These are phyloP conservation scores for Yponomeuta cagnagella DNA, from an alignment of 2,888 invertebrate species.

Conservation along the genomic window DNA sequence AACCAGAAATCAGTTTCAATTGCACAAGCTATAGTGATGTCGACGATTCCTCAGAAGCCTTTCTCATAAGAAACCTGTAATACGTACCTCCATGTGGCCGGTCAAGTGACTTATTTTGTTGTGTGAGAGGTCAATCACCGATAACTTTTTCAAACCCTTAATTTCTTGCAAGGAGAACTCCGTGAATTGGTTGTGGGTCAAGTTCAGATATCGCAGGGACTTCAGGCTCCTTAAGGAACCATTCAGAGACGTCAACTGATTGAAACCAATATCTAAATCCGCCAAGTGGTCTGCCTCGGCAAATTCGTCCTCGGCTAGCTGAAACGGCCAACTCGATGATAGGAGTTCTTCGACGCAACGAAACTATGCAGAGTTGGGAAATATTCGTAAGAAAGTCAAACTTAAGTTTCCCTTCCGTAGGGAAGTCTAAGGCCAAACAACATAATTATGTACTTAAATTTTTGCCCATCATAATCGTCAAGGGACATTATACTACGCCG, in stretches of 20 bases:
- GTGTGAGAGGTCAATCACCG: conserved; percentile 83
- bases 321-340: conserved; percentile 16
- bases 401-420: too few relatives aligned
- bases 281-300: conserved; percentile 81
- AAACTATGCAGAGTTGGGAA: background rate
- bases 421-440: too few relatives aligned
- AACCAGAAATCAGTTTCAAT: too few relatives aligned
- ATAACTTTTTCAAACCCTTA: conserved; percentile 82
- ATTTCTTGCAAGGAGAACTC: conserved; percentile 89
- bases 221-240: conserved; percentile 82
- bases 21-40: too few relatives aligned
- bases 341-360: too few relatives aligned
- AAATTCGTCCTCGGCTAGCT: conserved; percentile 86
- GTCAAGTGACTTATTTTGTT: conserved; percentile 82
- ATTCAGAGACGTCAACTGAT: conserved; percentile 82
- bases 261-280: conserved; percentile 82
- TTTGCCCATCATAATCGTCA: too few relatives aligned
- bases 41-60: too few relatives aligned
- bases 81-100: conserved; percentile 79
- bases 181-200: conserved; percentile 83
- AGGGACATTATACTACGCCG: too few relatives aligned
- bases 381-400: too few relatives aligned
- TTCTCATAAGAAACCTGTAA: too few relatives aligned
- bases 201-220: conserved; percentile 80
- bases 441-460: too few relatives aligned